phyloP scores from a whole-genome alignment of 2,113 vertebrate genomes.

The Cacatua alba region DNA sequence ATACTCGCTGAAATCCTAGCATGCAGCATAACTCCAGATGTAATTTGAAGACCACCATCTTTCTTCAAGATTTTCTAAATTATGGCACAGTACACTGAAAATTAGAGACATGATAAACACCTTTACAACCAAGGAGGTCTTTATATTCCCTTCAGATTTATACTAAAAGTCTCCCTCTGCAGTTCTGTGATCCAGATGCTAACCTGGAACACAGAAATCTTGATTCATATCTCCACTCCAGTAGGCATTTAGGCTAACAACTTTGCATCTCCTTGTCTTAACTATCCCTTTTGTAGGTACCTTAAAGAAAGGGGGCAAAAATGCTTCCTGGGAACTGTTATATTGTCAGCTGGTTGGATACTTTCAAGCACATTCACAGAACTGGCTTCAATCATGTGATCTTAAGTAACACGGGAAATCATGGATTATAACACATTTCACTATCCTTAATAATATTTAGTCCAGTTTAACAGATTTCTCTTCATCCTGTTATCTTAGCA shows the following conservation, averaged over 20 bases:
- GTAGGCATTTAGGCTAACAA: neutral
- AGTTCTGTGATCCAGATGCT: neutral
- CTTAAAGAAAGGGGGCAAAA: neutral
- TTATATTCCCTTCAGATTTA: neutral
- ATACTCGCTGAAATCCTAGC: neutral
- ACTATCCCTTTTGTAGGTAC: neutral
- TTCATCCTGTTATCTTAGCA: neutral
- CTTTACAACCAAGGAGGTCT: neutral
- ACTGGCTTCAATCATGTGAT: neutral
- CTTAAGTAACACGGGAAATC: neutral
- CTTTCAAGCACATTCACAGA: neutral
- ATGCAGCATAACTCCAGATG: neutral
- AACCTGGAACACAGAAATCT: neutral
- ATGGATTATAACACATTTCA: neutral
- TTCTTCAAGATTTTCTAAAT: neutral
- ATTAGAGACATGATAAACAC: neutral
- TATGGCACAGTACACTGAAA: neutral
- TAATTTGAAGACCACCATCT: neutral
- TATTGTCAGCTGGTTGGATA: neutral
- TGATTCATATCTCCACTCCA: neutral
- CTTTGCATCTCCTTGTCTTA: neutral
- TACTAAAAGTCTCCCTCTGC: neutral
- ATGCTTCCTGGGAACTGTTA: neutral
- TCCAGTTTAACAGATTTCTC: neutral
- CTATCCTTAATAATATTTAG: neutral